Evolutionary conservation across 2,797 vertebrate genomes (phyloP).

Genomic region (Chloroceryle inda): DNA sequence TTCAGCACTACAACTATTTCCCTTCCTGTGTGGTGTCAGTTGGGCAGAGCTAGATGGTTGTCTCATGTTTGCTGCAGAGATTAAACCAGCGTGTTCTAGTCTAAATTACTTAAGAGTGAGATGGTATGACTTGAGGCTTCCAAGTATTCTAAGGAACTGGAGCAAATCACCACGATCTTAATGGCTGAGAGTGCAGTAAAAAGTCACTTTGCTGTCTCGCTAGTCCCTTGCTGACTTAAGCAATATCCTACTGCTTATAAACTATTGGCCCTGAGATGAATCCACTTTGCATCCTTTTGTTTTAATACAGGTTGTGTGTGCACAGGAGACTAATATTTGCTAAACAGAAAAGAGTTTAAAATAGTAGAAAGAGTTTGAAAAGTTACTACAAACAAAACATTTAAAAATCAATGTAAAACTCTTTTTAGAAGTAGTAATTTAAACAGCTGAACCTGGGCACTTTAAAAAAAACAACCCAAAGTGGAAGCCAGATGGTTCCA

Average conservation of each 20-base stretch:
- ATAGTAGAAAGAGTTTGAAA: neutral
- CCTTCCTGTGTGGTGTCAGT: neutral
- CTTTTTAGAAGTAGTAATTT: neutral
- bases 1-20: neutral
- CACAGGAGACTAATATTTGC: neutral
- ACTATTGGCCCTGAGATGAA: neutral
- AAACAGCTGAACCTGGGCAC: neutral
- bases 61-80: neutral
- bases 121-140: neutral
- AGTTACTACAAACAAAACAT: neutral
- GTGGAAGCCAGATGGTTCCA: constrained; percentile 52
- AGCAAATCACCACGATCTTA: neutral
- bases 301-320: neutral
- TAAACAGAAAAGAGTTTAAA: neutral
- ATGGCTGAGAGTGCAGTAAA: neutral
- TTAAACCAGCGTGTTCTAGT: neutral
- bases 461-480: neutral
- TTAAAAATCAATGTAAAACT: neutral
- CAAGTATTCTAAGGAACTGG: neutral
- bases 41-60: neutral
- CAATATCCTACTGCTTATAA: constrained; percentile 10
- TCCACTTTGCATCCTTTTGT: neutral
- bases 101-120: neutral
- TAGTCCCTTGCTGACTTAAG: neutral
- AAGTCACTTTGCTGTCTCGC: neutral